These are phyloP conservation scores for Pycnomerus fuliginosus DNA, from an alignment of 2,888 invertebrate species.

Conservation along the genomic window DNA sequence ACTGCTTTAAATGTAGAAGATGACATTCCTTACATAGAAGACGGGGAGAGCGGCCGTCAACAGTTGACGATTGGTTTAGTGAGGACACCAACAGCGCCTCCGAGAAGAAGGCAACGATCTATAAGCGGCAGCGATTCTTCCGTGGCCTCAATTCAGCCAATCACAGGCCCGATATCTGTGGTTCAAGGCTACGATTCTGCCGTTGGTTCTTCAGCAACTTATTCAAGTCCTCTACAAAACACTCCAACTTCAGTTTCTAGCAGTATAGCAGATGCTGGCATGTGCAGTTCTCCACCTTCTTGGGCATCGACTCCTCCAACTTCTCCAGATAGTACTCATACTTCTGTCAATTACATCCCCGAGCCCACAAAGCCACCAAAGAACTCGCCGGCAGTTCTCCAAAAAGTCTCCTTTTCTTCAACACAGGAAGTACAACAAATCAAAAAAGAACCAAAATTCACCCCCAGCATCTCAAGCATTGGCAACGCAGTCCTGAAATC, in stretches of 20 bases:
- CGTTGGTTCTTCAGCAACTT: constrained; percentile 63
- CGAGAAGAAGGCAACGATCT: constrained; percentile 54
- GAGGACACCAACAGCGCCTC: constrained; percentile 45
- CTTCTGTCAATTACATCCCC: constrained; percentile 58
- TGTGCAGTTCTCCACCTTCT: constrained; percentile 58
- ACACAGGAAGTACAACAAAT: constrained; percentile 55
- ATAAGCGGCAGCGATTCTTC: constrained; percentile 57
- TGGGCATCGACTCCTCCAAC: constrained; percentile 62
- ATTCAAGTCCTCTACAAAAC: constrained; percentile 57
- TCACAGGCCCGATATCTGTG: constrained; percentile 50
- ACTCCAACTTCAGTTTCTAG: constrained; percentile 50
- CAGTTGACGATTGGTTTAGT: constrained; percentile 49
- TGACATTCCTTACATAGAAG: constrained; percentile 71
- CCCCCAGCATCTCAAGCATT: constrained; percentile 64
- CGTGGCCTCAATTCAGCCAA: constrained; percentile 49
- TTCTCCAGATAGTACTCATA: constrained; percentile 58
- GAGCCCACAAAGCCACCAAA: constrained; percentile 47
- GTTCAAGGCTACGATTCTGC: constrained; percentile 59
- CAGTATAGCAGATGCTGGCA: constrained; percentile 46
- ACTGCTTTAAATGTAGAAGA: constrained; percentile 56
- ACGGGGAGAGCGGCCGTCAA: constrained; percentile 49
- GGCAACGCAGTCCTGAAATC: constrained; percentile 66
- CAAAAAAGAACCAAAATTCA: constrained; percentile 49
- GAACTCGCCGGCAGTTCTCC: constrained; percentile 48
- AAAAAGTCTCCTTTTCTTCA: constrained; percentile 63